Conservation (phyloP, 2,888 invertebrate species). For the Drosophila mimetica region DNA sequence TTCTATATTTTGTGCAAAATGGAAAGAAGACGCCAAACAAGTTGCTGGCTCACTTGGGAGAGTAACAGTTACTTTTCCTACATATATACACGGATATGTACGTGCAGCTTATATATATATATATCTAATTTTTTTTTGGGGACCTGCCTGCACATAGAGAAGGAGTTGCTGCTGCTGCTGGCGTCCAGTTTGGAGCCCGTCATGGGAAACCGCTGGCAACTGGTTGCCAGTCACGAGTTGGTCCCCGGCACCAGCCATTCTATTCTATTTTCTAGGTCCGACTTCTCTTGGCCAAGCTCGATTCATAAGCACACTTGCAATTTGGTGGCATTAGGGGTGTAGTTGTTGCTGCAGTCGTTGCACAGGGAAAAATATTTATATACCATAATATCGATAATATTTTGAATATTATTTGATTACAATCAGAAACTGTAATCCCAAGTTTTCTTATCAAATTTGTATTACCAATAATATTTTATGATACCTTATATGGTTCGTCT, state of each 20-base stretch:
- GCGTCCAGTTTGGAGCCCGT: constrained; percentile 43
- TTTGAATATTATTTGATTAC: too few relatives aligned
- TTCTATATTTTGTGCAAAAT: constrained; percentile 60
- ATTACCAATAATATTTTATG: too few relatives aligned
- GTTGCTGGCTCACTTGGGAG: constrained; percentile 65
- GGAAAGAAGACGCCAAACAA: constrained; percentile 71
- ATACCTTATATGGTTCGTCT: too few relatives aligned
- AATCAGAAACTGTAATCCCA: too few relatives aligned
- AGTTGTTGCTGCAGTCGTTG: background rate
- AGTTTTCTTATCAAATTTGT: too few relatives aligned
- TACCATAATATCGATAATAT: too few relatives aligned
- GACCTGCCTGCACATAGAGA: constrained; percentile 40
- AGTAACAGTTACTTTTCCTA: constrained; percentile 75
- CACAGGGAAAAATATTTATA: constrained; percentile 9
- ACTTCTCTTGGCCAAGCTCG: constrained; percentile 36
- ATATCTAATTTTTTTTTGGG: constrained; percentile 50
- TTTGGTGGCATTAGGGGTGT: constrained; percentile 59
- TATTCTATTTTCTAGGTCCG: constrained; percentile 52
- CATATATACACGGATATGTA: constrained; percentile 36
- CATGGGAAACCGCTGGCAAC: constrained; percentile 51
- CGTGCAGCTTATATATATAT: constrained; percentile 23
- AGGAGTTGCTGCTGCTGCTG: constrained; percentile 21
- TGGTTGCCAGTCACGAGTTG: constrained; percentile 67
- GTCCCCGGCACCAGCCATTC: constrained; percentile 53
- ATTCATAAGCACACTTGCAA: constrained; percentile 67